Base-by-base conservation (phyloP, 2,113 vertebrate genomes). In the Aptenodytes forsteri region DNA sequence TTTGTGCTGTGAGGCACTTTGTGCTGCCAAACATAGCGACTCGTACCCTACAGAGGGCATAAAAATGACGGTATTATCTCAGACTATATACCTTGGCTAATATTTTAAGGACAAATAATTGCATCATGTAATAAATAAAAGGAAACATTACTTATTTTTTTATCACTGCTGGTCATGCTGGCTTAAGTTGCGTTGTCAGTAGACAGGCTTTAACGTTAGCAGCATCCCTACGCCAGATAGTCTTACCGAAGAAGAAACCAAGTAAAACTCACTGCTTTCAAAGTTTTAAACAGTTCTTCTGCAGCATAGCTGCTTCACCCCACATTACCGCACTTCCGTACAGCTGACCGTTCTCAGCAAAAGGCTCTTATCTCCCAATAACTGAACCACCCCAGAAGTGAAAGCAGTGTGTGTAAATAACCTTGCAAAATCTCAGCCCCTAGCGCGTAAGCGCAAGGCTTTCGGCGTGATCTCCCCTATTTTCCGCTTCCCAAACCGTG, bases 261-360 rank as follows among this genome's bases (percentile, higher is more conserved):
- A 32, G 13, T 3, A 7, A 18, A 61, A 15, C 13, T 55, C 56
- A 2, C 34, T 32, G 0, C 30, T 80, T n/a, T 10, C 23, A 10
- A 26, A 67, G n/a, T 71, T 29, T 46, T 42, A 46, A 54, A 19
- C 47, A 1, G 4, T 17, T 20, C 9, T 46, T 36, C 47, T 34
- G 23, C 54, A 46, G 16, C 18, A 6, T 0, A 14, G 75, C 23
- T 5, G 36, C 9, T n/a, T 46, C 11, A 29, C 16, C 40, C 27
- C 26, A 10, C 27, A 0, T 20, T 7, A 17, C 30, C 5, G 1
- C 44, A 1, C 15, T 16, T 34, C 25, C 4, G 1, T 2, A 6
- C 36, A 20, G 34, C 46, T 29, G 54, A 6, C 34, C 0, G 5
- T 23, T 16, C 52, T 20, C 42, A 34, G 56, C 9, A 1, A 40